A percentile compares a stretch with the other conserved stretches of the same genome.
Evolutionary conservation across 2,797 vertebrate genomes (phyloP).

Genomic region (Periparus ater): DNA sequence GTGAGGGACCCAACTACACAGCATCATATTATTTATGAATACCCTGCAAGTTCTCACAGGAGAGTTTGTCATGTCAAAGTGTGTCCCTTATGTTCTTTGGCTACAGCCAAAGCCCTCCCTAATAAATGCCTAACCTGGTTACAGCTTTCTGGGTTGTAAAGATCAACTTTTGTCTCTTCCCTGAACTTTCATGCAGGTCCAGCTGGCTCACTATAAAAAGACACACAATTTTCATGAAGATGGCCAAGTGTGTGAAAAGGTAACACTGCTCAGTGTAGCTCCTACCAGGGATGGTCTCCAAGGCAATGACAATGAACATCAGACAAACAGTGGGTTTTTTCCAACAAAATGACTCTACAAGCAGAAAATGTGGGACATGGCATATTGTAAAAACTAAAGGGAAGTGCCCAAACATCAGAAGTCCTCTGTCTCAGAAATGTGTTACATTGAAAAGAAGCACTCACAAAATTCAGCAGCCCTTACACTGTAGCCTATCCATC

Average conservation of each 20-base stretch:
- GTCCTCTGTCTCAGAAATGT: background rate
- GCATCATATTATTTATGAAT: rapidly evolving
- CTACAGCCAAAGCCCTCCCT: background rate
- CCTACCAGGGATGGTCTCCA: background rate
- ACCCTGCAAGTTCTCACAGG: background rate
- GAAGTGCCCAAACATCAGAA: background rate
- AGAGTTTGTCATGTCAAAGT: background rate
- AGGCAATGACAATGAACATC: background rate
- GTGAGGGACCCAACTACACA: background rate
- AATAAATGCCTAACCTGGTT: background rate
- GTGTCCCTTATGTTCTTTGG: background rate
- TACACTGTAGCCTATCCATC: background rate
- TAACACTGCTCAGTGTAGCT: rapidly evolving
- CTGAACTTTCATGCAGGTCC: background rate
- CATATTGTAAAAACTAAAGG: background rate
- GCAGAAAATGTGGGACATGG: background rate
- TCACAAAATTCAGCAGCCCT: background rate
- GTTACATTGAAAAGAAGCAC: background rate
- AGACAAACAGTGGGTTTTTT: background rate
- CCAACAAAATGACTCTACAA: background rate
- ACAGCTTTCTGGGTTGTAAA: background rate
- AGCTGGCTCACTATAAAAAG: background rate
- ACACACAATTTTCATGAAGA: background rate
- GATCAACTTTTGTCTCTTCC: background rate
- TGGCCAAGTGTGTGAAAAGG: background rate